Base-by-base conservation (phyloP, 2,113 vertebrate species). In the Morone saxatilis region DNA sequence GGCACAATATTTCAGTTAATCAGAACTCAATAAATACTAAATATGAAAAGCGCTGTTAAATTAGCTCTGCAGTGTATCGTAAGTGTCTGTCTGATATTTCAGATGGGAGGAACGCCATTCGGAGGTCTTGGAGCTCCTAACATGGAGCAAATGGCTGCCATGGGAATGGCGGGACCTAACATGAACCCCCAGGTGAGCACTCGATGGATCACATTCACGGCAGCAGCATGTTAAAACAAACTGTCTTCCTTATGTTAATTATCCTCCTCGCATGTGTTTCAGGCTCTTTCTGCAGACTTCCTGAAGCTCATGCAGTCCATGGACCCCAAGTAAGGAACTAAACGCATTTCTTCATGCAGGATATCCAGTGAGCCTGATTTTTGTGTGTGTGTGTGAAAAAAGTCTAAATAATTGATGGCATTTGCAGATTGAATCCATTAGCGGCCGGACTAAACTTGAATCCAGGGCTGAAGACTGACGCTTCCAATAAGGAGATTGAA, bases 231-330 rank as follows among this genome's bases (percentile, higher is more conserved):
- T 40, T 51, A 1, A 19, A 3, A 50, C 2, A 11, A 56, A 36
- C 3, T 1, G 0, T 11, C 2, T 50, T 41, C n/a, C 8, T 56
- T 7, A 61, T 16, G 0, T 6, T n/a, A 12, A 41, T 13, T 25
- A 0, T 25, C 41, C 8, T 9, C 63, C 20, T 81, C 56, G 0
- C 20, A 41, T 43, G 65, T 63, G 50, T 88, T 82, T 0, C 80
- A 99, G 97, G 97, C 97, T 90, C 95, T 99, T 71, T 98, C 98
- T 51, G 97, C 98, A 86, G 98, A 99, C 94, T 96, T 99, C 67
- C 94, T 99, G 78, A 99, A 99, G 91, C 97, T 99, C 62, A 99
- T 99, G 97, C 97, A 97, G 89, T 98, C 97, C 76, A 98, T 99
- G 92, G 98, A 99, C 94, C 97, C 97, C 83, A 99, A 99, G 98